These are phyloP conservation scores for Rhadina sibilatrix DNA, from an alignment of 2,113 vertebrate genomes.

Conservation along the genomic window DNA sequence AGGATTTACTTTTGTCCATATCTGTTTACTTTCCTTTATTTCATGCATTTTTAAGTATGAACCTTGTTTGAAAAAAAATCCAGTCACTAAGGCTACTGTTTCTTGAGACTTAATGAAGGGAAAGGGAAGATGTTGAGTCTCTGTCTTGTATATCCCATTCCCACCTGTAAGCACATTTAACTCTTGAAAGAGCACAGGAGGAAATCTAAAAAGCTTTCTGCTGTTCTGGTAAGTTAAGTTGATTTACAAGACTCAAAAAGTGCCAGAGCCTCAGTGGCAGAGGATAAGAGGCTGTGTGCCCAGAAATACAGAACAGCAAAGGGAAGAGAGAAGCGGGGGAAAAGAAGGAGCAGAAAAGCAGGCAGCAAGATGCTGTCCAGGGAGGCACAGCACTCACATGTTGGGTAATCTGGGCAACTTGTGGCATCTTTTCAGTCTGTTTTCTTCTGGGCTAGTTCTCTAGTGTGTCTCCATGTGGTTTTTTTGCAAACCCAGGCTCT, in stretches of 20 bases:
- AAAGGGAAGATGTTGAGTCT: neutral
- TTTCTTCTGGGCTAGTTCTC: constrained; percentile 1
- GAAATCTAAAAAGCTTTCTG: neutral
- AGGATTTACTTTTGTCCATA: neutral
- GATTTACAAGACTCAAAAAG: neutral
- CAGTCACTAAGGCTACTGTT: neutral
- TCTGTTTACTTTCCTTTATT: neutral
- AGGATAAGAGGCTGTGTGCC: neutral
- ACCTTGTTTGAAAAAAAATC: neutral
- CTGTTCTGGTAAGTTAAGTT: neutral
- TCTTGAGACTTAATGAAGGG: neutral
- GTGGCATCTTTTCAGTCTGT: neutral
- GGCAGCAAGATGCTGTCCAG: neutral
- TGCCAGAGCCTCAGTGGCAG: neutral
- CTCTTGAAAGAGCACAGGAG: constrained; percentile 18
- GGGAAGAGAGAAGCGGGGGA: neutral
- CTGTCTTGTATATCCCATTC: neutral
- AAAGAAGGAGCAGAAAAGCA: neutral
- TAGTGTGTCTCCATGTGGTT: neutral
- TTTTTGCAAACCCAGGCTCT: neutral
- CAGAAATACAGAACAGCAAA: neutral
- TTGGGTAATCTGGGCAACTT: neutral
- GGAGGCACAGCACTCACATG: neutral
- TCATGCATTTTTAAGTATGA: neutral
- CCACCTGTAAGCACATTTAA: constrained; percentile 17